A percentile compares a stretch with the other conserved stretches of the same genome.
phyloP scores from a whole-genome alignment of 2,888 invertebrate species.

The Leuctra nigra region DNA sequence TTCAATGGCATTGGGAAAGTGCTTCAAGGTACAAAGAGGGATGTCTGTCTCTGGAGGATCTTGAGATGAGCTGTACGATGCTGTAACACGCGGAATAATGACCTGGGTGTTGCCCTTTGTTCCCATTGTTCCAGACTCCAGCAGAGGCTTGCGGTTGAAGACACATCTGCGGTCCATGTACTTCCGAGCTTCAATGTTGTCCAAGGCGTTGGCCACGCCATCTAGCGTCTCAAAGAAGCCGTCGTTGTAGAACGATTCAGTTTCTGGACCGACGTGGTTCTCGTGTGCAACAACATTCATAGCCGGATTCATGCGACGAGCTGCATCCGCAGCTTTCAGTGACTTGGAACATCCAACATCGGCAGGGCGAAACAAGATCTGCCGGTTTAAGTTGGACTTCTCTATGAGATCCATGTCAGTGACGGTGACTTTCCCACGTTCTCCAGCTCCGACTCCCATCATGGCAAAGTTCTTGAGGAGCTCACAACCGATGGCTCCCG shows the following conservation, averaged over 20 bases:
- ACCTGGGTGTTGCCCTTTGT: constrained; percentile 97
- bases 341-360: constrained; percentile 94
- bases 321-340: constrained; percentile 80
- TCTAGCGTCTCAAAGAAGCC: constrained; percentile 87
- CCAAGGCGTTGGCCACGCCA: constrained; percentile 95
- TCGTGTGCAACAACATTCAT: constrained; percentile 76
- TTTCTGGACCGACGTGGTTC: constrained; percentile 90
- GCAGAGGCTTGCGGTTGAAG: constrained; percentile 89
- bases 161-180: constrained; percentile 98
- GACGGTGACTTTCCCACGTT: constrained; percentile 69
- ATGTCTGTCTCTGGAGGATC: constrained; percentile 99
- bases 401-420: constrained; percentile 99
- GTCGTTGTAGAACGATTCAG: constrained; percentile 91
- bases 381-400: constrained; percentile 96
- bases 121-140: constrained; percentile 98
- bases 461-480: constrained; percentile 97
- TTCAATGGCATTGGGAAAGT: constrained; percentile 99
- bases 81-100: constrained; percentile 92
- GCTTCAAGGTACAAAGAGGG: constrained; percentile 96
- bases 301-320: constrained; percentile 74
- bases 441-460: constrained; percentile 79
- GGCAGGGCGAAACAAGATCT: constrained; percentile 92
- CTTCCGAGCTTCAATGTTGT: constrained; percentile 95
- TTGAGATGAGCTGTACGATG: constrained; percentile 95
- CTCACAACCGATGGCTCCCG: constrained; percentile 94